Evolutionary conservation across 1,140 invertebrate species (phyloP).

Genomic region (Oryctes rhinoceros): DNA sequence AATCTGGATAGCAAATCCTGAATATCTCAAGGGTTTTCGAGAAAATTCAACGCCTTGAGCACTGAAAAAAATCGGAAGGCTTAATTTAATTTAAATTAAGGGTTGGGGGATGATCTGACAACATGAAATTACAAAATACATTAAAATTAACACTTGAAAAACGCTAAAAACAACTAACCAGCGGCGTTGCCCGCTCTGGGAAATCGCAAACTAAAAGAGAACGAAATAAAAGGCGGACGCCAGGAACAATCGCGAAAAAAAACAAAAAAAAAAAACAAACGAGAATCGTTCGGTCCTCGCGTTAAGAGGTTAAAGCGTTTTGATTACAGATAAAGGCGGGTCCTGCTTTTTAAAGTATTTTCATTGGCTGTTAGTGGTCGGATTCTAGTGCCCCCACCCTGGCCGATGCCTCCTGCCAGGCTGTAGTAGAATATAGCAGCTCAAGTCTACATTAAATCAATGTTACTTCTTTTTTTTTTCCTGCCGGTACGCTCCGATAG

Average conservation of each 20-base stretch:
- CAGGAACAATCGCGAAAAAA: constrained; percentile 21
- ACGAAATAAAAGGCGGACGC: background rate
- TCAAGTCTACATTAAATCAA: constrained; percentile 16
- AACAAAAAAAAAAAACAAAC: background rate
- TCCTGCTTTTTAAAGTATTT: constrained; percentile 34
- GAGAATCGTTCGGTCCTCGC: background rate
- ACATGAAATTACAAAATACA: background rate
- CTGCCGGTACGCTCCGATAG: background rate
- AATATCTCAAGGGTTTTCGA: background rate
- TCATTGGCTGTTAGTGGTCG: constrained; percentile 27
- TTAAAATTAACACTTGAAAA: background rate
- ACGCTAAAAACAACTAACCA: background rate
- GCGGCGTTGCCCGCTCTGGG: background rate
- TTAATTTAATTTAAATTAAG: too few species aligned
- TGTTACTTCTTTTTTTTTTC: background rate
- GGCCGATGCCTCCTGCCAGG: too few species aligned
- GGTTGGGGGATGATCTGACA: too few species aligned
- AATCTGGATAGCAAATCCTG: background rate
- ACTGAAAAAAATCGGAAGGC: too few species aligned
- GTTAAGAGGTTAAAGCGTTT: constrained; percentile 23
- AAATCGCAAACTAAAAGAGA: background rate
- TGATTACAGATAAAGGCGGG: constrained; percentile 24
- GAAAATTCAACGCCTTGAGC: background rate
- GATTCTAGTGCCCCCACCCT: background rate
- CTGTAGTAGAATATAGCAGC: background rate